phyloP scores from a whole-genome alignment of 2,888 invertebrate genomes.

The Clepsis dumicolana region DNA sequence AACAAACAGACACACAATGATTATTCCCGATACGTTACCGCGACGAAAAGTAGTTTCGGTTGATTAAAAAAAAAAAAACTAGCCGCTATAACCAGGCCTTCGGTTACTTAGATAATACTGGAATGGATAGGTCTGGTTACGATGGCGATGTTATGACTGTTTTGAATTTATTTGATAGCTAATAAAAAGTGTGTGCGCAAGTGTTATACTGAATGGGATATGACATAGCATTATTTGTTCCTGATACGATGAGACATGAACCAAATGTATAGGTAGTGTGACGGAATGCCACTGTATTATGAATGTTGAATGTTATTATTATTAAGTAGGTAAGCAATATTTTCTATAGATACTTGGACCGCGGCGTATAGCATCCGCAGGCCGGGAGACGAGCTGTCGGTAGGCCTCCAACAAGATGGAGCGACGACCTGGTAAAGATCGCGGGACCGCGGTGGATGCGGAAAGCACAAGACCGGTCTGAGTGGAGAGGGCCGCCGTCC shows the following conservation, averaged over 20 bases:
- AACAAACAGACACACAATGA: conserved; percentile 62
- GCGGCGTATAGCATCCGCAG: no score
- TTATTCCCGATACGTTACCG: conserved; percentile 56
- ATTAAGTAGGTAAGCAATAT: no score
- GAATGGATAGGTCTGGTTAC: background rate
- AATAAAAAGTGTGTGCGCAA: conserved; percentile 67
- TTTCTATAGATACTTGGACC: no score
- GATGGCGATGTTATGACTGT: conserved; percentile 21
- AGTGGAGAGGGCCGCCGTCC: no score
- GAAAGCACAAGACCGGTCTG: no score
- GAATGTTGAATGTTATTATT: no score
- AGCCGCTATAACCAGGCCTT: conserved; percentile 18
- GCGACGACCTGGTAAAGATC: no score
- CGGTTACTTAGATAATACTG: background rate
- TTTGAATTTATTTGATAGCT: conserved; percentile 50
- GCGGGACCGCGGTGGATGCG: no score
- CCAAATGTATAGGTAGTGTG: conserved; percentile 3
- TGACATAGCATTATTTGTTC: background rate
- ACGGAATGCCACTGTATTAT: conserved; percentile 14
- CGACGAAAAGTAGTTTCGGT: conserved; percentile 51
- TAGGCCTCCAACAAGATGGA: no score
- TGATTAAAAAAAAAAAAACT: conserved; percentile 44
- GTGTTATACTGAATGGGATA: conserved; percentile 48
- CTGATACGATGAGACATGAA: background rate
- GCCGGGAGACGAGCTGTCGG: no score